These are phyloP conservation scores for Ianthella basta DNA, from an alignment of 37 sponge, comb jelly and placozoan genomes.

Conservation along the genomic window DNA sequence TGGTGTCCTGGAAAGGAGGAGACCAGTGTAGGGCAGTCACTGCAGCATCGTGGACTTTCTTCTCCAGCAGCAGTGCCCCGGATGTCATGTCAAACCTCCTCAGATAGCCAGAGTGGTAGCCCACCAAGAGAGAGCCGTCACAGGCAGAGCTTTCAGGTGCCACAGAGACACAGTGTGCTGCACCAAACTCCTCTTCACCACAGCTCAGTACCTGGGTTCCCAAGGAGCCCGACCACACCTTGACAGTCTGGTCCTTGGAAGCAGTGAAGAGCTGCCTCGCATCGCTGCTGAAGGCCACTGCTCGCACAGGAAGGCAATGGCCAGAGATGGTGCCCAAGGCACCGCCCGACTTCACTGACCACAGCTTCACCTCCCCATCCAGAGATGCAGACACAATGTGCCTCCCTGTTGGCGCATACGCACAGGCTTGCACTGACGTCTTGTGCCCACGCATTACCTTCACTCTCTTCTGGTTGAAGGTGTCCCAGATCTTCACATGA, in stretches of 20 bases:
- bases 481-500: slow-evolving; percentile 86
- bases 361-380: slow-evolving; percentile 89
- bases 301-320: slow-evolving; percentile 75
- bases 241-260: slow-evolving; percentile 80
- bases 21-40: slow-evolving; percentile 27
- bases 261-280: slow-evolving; percentile 84
- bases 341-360: slow-evolving; percentile 76
- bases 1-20: slow-evolving; percentile 16
- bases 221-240: slow-evolving; percentile 84
- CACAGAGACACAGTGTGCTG: slow-evolving; percentile 44
- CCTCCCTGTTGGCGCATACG: slow-evolving; percentile 80
- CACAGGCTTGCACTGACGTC: slow-evolving; percentile 83
- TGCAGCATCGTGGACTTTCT: slow-evolving; percentile 43
- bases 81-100: slow-evolving; percentile 53
- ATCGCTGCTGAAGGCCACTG: slow-evolving; percentile 74
- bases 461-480: slow-evolving; percentile 77
- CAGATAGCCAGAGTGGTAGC: slow-evolving; percentile 77
- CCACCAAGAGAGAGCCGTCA: slow-evolving; percentile 36
- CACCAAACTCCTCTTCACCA: slow-evolving; percentile 39
- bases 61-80: slow-evolving; percentile 36
- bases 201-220: slow-evolving; percentile 53
- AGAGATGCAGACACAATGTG: slow-evolving; percentile 89
- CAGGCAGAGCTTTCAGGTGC: slow-evolving; percentile 10
- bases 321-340: slow-evolving; percentile 80
- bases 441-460: slow-evolving; percentile 87